Conservation (phyloP, 2,888 invertebrate genomes). For the Hirtodrosophila confusa region DNA sequence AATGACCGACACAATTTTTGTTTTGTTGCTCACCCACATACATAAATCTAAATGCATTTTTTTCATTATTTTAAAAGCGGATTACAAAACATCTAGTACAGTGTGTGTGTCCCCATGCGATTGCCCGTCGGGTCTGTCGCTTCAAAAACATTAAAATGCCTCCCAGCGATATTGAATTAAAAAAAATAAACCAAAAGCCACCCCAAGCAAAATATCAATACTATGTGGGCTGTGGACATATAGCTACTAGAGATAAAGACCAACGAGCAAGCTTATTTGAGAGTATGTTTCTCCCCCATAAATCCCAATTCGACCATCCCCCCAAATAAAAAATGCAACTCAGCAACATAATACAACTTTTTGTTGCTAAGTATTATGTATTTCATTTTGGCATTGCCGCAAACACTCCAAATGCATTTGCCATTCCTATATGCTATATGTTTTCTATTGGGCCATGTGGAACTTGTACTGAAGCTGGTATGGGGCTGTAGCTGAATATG, state of each 20-base stretch:
- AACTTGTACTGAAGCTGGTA: conserved; percentile 23
- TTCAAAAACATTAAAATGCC: conserved; percentile 31
- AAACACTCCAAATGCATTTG: conserved; percentile 79
- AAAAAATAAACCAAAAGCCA: conserved; percentile 27
- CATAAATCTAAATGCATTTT: conserved; percentile 36
- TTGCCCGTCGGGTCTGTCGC: conserved; percentile 43
- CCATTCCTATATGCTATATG: conserved; percentile 46
- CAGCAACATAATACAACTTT: conserved; percentile 69
- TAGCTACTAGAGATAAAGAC: neutral
- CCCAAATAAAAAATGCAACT: conserved; percentile 60
- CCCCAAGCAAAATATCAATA: conserved; percentile 17
- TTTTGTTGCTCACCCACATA: conserved; percentile 18
- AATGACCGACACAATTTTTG: conserved; percentile 27
- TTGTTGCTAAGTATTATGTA: conserved; percentile 76
- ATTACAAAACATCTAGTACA: conserved; percentile 52
- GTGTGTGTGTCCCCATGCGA: conserved; percentile 10
- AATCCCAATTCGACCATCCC: neutral
- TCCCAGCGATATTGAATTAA: conserved; percentile 56
- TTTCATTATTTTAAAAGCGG: conserved; percentile 73
- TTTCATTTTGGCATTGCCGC: conserved; percentile 77
- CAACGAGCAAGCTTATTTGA: conserved; percentile 12
- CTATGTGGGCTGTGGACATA: conserved; percentile 8
- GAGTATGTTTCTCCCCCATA: neutral
- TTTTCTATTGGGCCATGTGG: conserved; percentile 14
- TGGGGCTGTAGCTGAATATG: conserved; percentile 16